These are phyloP conservation scores for Psylliodes chrysocephalus DNA, from an alignment of 2,888 invertebrate genomes.

Conservation along the genomic window DNA sequence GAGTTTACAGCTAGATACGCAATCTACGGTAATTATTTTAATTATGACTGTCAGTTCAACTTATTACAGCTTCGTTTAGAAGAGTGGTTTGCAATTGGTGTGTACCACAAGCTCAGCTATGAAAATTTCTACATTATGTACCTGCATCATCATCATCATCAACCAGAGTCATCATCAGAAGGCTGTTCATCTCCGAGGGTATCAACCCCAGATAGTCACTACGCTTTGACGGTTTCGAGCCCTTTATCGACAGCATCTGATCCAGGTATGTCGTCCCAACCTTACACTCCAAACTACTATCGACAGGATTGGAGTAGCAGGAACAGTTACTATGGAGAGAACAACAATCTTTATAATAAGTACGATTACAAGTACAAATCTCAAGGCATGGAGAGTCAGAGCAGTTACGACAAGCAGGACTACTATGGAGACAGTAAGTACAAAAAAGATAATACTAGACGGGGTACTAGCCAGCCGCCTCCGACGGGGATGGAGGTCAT, in stretches of 20 bases:
- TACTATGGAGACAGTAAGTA: conserved; percentile 51
- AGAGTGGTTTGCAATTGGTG: background rate
- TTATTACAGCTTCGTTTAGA: background rate
- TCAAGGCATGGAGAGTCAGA: conserved; percentile 43
- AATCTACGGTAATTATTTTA: too few relatives aligned
- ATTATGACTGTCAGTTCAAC: too few relatives aligned
- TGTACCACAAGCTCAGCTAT: conserved; percentile 1
- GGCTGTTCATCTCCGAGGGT: conserved; percentile 59
- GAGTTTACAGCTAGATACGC: too few relatives aligned
- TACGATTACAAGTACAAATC: conserved; percentile 53
- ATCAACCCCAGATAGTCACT: conserved; percentile 60
- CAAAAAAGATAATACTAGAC: conserved; percentile 34
- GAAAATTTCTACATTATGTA: conserved; percentile 48
- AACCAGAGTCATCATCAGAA: conserved; percentile 58
- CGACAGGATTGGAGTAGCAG: conserved; percentile 51
- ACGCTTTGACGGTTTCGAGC: conserved; percentile 56
- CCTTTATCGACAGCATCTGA: conserved; percentile 56
- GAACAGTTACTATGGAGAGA: conserved; percentile 61
- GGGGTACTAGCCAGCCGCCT: conserved; percentile 37
- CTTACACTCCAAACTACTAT: conserved; percentile 61
- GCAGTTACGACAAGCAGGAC: conserved; percentile 46
- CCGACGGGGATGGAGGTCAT: conserved; percentile 60
- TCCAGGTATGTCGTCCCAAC: conserved; percentile 61
- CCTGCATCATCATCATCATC: conserved; percentile 45
- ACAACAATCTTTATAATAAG: conserved; percentile 58